Evolutionary conservation across 1,140 invertebrate species (phyloP), one percentile per base, ranked within the genome.

Genomic region (Doryteuthis pealeii): DNA sequence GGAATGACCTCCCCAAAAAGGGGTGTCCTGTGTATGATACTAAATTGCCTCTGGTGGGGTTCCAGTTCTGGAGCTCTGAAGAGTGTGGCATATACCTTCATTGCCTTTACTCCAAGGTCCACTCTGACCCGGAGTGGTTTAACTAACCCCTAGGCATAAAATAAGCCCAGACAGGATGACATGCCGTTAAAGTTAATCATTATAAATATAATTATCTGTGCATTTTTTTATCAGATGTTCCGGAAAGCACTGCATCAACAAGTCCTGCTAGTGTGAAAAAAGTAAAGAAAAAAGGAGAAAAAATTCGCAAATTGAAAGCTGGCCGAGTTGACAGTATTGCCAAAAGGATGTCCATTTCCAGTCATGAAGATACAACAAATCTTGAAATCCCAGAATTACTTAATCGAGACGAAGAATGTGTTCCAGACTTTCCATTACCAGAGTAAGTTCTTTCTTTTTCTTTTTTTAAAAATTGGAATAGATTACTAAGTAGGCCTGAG

Each of bases 391-490:
- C 78, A 62, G 74, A 77, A n/a, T 76, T 77, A 15, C 68, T 74
- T 18, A 58, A 72, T 5, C 35, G 74, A 67, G 73, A 71, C 0
- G 73, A 76, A 70, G 77, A 76, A 12, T 74, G 72, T 67, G 75
- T 79, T 62, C 73, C 75, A 28, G 77, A 79, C 43, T 80, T 80
- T 67, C 79, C 79, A 5, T 70, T 80, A 31, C 75, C 74, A 31
- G 79, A 81, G 81, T 82, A 75, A 81, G 81, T 79, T 2, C 1
- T 14, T 69, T 26, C 32, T 26, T 66, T n/a, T n/a, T n/a, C n/a
- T n/a, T n/a, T n/a, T n/a, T n/a, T n/a, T n/a, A n/a, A n/a, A n/a
- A n/a, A n/a, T n/a, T n/a, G n/a, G n/a, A n/a, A n/a, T n/a, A n/a
- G n/a, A n/a, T n/a, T n/a, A n/a, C n/a, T n/a, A n/a, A n/a, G n/a